Conservation (phyloP, 2,113 vertebrate species). For the Melanerpes formicivorus region DNA sequence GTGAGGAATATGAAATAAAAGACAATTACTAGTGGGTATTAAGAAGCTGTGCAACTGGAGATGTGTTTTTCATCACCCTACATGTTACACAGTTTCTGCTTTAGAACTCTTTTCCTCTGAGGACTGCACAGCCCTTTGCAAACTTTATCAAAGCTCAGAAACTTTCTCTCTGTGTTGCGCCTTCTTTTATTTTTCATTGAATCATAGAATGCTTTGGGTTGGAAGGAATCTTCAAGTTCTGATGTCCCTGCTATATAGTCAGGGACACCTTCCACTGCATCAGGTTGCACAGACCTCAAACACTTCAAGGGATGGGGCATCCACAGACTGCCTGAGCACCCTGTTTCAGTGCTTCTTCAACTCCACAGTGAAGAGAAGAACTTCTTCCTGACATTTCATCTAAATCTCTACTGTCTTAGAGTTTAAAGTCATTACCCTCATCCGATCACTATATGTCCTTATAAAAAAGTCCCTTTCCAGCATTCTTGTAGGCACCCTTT, state of each 20-base stretch:
- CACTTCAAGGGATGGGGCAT: not conserved
- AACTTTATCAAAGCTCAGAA: not conserved
- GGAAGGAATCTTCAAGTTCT: not conserved
- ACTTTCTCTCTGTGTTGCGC: not conserved
- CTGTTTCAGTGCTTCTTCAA: not conserved
- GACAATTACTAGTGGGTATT: not conserved
- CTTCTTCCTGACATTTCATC: not conserved
- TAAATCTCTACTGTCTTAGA: not conserved
- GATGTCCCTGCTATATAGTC: not conserved
- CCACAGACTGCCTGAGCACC: not conserved
- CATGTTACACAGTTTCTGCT: not conserved
- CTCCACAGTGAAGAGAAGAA: not conserved
- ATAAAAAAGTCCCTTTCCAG: not conserved
- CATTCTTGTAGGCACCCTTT: not conserved
- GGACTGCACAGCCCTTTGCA: not conserved
- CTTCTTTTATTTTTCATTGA: not conserved
- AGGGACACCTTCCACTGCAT: not conserved
- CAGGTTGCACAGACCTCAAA: not conserved
- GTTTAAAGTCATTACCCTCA: not conserved
- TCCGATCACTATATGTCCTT: not conserved
- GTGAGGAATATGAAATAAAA: not conserved
- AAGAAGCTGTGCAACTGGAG: not conserved
- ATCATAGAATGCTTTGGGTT: not conserved
- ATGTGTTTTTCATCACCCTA: not conserved
- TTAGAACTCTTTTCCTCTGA: not conserved